Evolutionary conservation across 2,113 vertebrate genomes (phyloP), one percentile per base, ranked within the genome.

Genomic region (Trochalopteron elliotii): DNA sequence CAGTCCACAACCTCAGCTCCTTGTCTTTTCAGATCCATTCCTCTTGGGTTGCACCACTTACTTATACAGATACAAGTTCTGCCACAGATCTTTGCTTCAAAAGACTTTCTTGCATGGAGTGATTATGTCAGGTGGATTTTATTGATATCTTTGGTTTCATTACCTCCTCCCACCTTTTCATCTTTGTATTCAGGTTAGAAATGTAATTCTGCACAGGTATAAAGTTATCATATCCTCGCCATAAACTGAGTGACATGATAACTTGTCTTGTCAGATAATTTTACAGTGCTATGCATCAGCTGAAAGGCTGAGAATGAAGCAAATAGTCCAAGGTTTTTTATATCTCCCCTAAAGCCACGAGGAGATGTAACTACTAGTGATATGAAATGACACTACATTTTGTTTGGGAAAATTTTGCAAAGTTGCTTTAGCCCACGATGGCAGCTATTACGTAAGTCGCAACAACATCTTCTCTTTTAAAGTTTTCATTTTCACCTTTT

Each of bases 301-400:
- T 90, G 64, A 42, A 88, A 90, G 55, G 55, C 71, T 88, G 68
- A 91, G 75, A 94, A 94, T 18, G 44, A 95, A 93, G 68, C 27
- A 92, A 88, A 91, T 63, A 90, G 50, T 86, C 33, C 40, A 87
- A 55, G 47, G 1, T 30, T 88, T 96, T 97, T 93, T 83, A 15
- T 70, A 76, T 56, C 33, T 90, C 30, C 87, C 94, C 82, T 88
- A 89, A 91, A 96, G 82, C 71, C 79, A 81, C 40, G 70, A 63
- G 64, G 33, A 91, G 61, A 91, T 75, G 64, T 90, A 91, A 92
- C 90, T 74, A 40, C 85, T 96, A 37, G 35, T 60, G 84, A 96
- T 95, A 44, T 9, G 71, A 96, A 96, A 92, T 86, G 94, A 95
- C 93, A 90, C 37, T 93, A 70, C 15, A 52, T 93, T 93, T 93